Percentiles rank a stretch among this genome's conserved stretches.
These are phyloP conservation scores for Aporrectodea caliginosa DNA, from an alignment of 1,140 invertebrate genomes.

Conservation along the genomic window DNA sequence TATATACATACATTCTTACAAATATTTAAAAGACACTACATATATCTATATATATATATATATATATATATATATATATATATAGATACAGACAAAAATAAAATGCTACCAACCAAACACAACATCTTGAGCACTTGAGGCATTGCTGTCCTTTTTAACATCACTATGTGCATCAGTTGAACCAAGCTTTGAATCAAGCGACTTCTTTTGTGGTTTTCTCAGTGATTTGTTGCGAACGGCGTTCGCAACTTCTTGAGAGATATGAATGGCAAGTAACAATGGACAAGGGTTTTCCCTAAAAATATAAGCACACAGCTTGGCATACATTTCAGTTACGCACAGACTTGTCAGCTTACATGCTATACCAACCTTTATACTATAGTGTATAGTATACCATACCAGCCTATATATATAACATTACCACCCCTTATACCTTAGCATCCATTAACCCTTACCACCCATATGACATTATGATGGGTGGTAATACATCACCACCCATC, in stretches of 20 bases:
- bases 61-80: not conserved
- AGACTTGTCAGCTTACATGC: not conserved
- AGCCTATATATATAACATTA: too few species aligned
- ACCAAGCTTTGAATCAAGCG: too few species aligned
- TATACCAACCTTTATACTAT: not conserved
- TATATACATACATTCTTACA: too few species aligned
- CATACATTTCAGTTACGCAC: not conserved
- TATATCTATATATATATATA: too few species aligned
- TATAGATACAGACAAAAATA: too few species aligned
- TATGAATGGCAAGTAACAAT: not conserved
- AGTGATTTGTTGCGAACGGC: not conserved
- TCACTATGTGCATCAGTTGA: not conserved
- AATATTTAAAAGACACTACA: too few species aligned
- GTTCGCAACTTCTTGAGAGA: not conserved
- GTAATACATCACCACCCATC: too few species aligned
- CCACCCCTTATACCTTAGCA: too few species aligned
- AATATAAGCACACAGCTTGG: not conserved
- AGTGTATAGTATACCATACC: not conserved
- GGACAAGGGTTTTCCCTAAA: not conserved
- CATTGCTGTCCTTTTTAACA: not conserved
- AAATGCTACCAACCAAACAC: too few species aligned
- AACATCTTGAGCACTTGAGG: not conserved
- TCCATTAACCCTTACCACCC: too few species aligned
- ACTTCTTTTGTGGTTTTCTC: not conserved
- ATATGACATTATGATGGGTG: too few species aligned